Evolutionary conservation across 2,797 vertebrate genomes (phyloP).

Genomic region (Siniperca scherzeri): DNA sequence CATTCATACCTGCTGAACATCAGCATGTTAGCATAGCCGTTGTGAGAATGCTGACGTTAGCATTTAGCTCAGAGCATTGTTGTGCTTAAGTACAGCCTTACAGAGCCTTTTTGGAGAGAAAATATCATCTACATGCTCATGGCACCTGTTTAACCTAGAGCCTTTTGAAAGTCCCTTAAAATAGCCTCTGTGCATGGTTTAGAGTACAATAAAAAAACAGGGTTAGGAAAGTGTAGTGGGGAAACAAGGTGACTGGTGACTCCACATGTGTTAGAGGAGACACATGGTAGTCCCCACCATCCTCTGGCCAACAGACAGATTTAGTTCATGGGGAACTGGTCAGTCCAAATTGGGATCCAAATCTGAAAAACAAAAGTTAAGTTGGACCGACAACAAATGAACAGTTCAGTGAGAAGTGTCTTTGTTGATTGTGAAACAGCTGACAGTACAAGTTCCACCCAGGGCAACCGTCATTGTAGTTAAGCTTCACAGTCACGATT

Average conservation of each 20-base stretch:
- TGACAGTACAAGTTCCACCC: not conserved
- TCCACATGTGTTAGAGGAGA: not conserved
- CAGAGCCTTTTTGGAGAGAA: not conserved
- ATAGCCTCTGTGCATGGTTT: not conserved
- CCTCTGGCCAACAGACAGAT: not conserved
- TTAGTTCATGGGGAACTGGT: not conserved
- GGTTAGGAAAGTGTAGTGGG: not conserved
- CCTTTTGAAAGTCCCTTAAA: not conserved
- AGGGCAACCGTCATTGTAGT: not conserved
- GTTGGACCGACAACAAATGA: not conserved
- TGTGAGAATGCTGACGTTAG: not conserved
- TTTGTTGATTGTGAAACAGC: slow-evolving; percentile 5
- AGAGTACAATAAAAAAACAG: not conserved
- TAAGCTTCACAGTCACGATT: slow-evolving; percentile 14
- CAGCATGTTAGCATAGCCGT: not conserved
- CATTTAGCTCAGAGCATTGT: not conserved
- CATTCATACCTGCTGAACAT: not conserved
- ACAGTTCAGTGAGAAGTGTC: not conserved
- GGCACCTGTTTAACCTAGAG: not conserved
- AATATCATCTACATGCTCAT: not conserved
- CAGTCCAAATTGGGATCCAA: not conserved
- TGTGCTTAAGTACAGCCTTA: not conserved
- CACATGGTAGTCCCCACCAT: not conserved
- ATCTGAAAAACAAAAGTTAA: not conserved
- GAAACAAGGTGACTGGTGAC: not conserved